A percentile compares a stretch with the other conserved stretches of the same genome.
Conservation (phyloP, 2,888 invertebrate species). For the Epistrophe grossulariae region DNA sequence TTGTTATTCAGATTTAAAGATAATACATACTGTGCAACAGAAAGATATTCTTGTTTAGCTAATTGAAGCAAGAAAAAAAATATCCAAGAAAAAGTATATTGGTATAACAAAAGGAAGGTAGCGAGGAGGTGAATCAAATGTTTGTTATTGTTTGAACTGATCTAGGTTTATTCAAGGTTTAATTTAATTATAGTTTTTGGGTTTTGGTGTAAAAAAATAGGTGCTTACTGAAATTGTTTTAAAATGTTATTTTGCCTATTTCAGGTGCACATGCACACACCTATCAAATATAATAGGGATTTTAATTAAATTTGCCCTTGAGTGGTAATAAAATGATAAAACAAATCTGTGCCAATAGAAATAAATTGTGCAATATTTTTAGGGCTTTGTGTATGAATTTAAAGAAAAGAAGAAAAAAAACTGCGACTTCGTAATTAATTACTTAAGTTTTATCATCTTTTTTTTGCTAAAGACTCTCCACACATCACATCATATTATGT, state of each 20-base stretch:
- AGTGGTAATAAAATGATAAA: not conserved
- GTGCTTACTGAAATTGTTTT: slow-evolving; percentile 30
- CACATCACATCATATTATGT: not conserved
- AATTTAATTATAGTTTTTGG: slow-evolving; percentile 21
- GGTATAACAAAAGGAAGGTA: not conserved
- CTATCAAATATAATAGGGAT: not conserved
- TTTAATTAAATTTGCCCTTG: slow-evolving; percentile 24
- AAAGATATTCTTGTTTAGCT: slow-evolving; percentile 44
- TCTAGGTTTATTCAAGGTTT: slow-evolving; percentile 54
- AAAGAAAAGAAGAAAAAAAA: not conserved
- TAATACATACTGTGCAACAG: slow-evolving; percentile 39
- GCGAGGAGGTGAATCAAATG: not conserved
- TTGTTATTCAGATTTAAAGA: slow-evolving; percentile 50
- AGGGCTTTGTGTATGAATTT: not conserved
- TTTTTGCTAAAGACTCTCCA: not conserved
- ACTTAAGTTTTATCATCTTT: not conserved
- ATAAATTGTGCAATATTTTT: slow-evolving; percentile 19
- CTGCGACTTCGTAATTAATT: slow-evolving; percentile 1
- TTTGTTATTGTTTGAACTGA: not conserved
- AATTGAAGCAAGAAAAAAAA: slow-evolving; percentile 46
- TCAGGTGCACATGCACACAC: not conserved
- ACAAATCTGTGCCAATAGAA: slow-evolving; percentile 23
- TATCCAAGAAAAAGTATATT: not conserved
- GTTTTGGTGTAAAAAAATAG: not conserved
- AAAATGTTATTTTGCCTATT: not conserved